Base-by-base conservation (phyloP, 2,113 vertebrate species). In the Alexandromys fortis region DNA sequence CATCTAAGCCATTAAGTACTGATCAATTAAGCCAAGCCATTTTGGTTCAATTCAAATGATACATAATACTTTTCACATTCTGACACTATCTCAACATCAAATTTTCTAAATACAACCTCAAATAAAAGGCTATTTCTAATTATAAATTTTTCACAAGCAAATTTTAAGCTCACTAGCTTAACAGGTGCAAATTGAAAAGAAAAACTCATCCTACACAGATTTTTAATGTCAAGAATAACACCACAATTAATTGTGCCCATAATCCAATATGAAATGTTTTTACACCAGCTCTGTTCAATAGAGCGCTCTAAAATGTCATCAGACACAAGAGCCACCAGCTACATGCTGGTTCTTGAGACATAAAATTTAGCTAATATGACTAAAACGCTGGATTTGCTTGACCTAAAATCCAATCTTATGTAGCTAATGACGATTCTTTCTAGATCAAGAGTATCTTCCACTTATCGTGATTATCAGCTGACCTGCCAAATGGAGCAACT, bases 81-180 rank as follows among this genome's bases (percentile, higher is more conserved):
- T 86, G 38, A 89, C 14, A 95, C 26, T n/a, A 88, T 52, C 70
- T 95, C 30, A 75, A 52, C 72, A 22, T 94, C 68, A 49, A 85
- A 75, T 78, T 72, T 94, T 93, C 78, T 58, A 93, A 93, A 77
- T 19, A 95, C 73, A 96, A 75, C 61, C 61, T 96, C 79, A 90
- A 82, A 90, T 93, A 47, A 65, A n/a, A 10, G 52, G 3, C 55
- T 33, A 58, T 78, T 24, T 89, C n/a, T 78, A 96, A 67, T 65
- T 73, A 91, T 3, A 35, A 76, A 65, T 68, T 96, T 87, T 97
- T 95, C 42, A 79, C 45, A 47, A 22, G 33, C 63, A 92, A 70
- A 86, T 78, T 95, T 97, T 92, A 95, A 89, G 45, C 28, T 93
- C 79, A 95, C 35, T 88, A 94, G 49, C 4, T 94, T 47, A 96